phyloP scores from a whole-genome alignment of 2,113 vertebrate genomes.

The Erythrocercus mccallii region DNA sequence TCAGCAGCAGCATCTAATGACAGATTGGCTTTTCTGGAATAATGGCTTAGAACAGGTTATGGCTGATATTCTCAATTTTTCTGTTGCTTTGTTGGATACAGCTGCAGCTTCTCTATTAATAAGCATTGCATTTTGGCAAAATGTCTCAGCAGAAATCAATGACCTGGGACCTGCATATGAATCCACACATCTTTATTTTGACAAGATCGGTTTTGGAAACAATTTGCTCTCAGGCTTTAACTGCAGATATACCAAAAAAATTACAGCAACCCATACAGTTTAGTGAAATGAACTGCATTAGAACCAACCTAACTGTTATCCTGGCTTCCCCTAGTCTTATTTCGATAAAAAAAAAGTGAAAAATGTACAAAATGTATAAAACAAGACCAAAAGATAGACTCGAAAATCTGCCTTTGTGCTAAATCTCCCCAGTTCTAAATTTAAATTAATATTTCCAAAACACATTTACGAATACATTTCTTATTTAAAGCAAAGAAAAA shows the following conservation, averaged over 20 bases:
- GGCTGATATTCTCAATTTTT: background rate
- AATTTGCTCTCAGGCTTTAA: background rate
- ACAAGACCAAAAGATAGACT: background rate
- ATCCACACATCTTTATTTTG: background rate
- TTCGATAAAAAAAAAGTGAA: background rate
- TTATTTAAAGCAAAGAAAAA: slow-evolving; percentile 37
- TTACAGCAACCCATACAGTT: background rate
- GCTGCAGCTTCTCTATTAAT: background rate
- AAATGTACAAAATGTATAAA: background rate
- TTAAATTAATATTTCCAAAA: slow-evolving; percentile 53
- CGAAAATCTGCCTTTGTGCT: background rate
- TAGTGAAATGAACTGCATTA: background rate
- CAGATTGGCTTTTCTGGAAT: background rate
- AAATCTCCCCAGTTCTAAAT: background rate
- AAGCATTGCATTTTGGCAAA: background rate
- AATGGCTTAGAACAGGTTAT: background rate
- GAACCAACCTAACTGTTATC: background rate
- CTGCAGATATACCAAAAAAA: background rate
- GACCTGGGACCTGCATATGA: background rate
- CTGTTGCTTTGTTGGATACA: background rate
- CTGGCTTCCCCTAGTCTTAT: background rate
- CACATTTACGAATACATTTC: background rate
- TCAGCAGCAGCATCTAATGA: background rate
- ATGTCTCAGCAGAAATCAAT: background rate
- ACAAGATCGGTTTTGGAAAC: background rate